These are phyloP conservation scores for Drosophila saltans DNA, from an alignment of 1,140 invertebrate genomes.

Conservation along the genomic window DNA sequence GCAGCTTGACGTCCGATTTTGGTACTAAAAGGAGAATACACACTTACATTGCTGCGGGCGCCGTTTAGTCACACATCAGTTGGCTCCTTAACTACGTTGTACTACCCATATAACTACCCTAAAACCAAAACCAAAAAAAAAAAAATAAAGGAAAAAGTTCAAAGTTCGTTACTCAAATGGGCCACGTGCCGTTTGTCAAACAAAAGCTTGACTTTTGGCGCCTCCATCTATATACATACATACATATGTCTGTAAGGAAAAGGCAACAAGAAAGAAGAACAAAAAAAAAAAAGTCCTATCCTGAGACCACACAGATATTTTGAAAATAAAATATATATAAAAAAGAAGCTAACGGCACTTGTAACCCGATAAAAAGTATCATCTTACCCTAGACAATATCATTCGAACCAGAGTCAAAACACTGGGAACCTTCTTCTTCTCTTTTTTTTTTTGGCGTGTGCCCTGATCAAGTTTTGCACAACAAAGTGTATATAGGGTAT, in stretches of 20 bases:
- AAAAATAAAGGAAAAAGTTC: background rate
- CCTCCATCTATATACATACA: constrained; percentile 9
- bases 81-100: constrained; percentile 24
- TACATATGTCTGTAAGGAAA: background rate
- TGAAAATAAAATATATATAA: background rate
- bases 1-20: constrained; percentile 65
- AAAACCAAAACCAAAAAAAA: no score
- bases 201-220: constrained; percentile 74
- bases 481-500: background rate
- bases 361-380: constrained; percentile 50
- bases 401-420: background rate
- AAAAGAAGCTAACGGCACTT: constrained; percentile 54
- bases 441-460: constrained; percentile 77
- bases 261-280: background rate
- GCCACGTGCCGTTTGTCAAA: constrained; percentile 59
- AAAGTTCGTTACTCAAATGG: constrained; percentile 3
- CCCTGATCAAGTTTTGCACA: constrained; percentile 34
- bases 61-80: constrained; percentile 75
- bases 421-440: constrained; percentile 73
- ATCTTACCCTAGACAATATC: constrained; percentile 30
- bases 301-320: constrained; percentile 37
- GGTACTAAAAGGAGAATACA: constrained; percentile 16
- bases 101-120: background rate
- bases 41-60: constrained; percentile 58
- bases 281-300: background rate